These are phyloP conservation scores for Thunnus maccoyii DNA, from an alignment of 2,113 vertebrate genomes.

Conservation along the genomic window DNA sequence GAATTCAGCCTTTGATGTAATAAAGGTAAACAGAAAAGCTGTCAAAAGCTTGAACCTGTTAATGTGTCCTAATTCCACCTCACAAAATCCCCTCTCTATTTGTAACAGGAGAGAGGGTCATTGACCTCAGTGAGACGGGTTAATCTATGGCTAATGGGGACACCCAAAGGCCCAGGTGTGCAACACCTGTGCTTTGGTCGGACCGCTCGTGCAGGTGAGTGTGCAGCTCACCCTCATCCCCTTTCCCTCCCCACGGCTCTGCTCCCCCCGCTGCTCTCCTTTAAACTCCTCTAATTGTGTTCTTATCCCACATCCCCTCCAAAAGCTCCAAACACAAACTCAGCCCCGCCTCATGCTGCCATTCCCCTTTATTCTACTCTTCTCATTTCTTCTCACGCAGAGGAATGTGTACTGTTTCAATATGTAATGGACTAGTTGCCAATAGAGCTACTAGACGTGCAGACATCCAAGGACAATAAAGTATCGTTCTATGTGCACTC, in stretches of 20 bases:
- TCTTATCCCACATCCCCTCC: conserved; percentile 62
- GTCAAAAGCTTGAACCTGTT: conserved; percentile 11
- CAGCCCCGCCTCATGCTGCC: conserved; percentile 20
- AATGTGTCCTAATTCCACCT: conserved; percentile 59
- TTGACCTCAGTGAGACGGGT: conserved; percentile 63
- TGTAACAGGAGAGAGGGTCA: conserved; percentile 63
- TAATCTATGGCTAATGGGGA: conserved; percentile 63
- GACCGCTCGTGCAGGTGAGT: conserved; percentile 55
- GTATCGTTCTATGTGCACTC: no score
- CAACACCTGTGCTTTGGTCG: conserved; percentile 75
- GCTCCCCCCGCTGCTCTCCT: conserved; percentile 2
- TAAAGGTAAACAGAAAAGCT: neutral
- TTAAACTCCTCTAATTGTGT: conserved; percentile 65
- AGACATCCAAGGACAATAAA: neutral
- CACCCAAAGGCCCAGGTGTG: conserved; percentile 73
- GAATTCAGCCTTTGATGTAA: neutral
- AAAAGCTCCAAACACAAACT: conserved; percentile 56
- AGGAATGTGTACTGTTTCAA: conserved; percentile 40
- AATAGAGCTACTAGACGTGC: neutral
- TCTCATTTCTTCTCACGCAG: conserved; percentile 36
- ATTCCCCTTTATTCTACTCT: conserved; percentile 15
- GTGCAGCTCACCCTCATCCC: conserved; percentile 42
- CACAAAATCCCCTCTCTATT: conserved; percentile 36
- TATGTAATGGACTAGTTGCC: neutral
- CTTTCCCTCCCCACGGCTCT: neutral